phyloP scores from a whole-genome alignment of 2,888 invertebrate genomes.

The Limnephilus rhombicus region DNA sequence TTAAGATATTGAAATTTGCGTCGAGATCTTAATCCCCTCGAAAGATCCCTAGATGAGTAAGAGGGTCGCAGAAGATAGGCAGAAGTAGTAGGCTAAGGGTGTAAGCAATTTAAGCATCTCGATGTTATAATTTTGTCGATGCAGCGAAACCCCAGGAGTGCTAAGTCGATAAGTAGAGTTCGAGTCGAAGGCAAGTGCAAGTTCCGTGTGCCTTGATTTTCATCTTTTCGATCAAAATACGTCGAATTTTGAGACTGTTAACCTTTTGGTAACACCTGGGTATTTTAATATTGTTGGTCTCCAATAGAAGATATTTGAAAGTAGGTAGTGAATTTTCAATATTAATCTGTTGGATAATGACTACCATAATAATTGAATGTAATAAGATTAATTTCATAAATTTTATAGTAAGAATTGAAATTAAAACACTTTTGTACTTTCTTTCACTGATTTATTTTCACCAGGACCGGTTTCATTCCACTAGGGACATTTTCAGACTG shows the following conservation, averaged over 20 bases:
- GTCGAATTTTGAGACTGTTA: neutral
- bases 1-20: neutral
- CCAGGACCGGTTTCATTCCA: too few relatives aligned
- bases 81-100: slow-evolving; percentile 47
- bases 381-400: too few relatives aligned
- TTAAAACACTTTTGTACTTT: too few relatives aligned
- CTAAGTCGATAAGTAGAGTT: slow-evolving; percentile 36
- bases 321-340: too few relatives aligned
- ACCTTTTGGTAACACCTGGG: neutral
- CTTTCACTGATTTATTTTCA: too few relatives aligned
- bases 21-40: slow-evolving; percentile 2
- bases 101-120: slow-evolving; percentile 60
- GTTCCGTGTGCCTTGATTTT: neutral
- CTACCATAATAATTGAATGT: too few relatives aligned
- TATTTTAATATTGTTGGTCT: neutral
- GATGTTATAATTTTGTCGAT: slow-evolving; percentile 61
- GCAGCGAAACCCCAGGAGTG: slow-evolving; percentile 42
- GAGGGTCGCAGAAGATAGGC: neutral
- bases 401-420: too few relatives aligned
- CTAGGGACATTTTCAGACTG: too few relatives aligned
- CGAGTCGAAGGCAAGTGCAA: neutral
- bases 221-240: neutral
- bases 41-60: neutral
- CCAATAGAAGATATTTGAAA: neutral
- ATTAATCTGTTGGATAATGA: too few relatives aligned